These are phyloP conservation scores for Clepsis dumicolana DNA, from an alignment of 2,888 invertebrate genomes.

Conservation along the genomic window DNA sequence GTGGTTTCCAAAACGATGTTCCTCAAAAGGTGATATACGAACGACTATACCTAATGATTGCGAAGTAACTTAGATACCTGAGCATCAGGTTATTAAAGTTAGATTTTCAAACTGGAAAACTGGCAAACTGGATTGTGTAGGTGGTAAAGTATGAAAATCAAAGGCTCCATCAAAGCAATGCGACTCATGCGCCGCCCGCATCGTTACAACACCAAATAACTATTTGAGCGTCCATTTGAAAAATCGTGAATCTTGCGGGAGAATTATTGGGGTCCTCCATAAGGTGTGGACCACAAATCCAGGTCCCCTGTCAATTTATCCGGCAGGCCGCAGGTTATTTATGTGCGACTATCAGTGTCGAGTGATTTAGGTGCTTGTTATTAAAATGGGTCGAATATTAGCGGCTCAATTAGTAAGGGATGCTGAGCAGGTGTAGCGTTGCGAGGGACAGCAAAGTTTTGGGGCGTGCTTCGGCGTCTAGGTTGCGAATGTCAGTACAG, in stretches of 20 bases:
- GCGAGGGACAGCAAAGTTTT: conserved; percentile 15
- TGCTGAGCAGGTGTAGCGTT: conserved; percentile 26
- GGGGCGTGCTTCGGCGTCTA: neutral
- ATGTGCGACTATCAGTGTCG: conserved; percentile 42
- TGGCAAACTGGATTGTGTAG: no score
- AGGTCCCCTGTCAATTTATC: conserved; percentile 44
- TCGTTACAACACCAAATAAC: conserved; percentile 40
- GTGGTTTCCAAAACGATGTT: no score
- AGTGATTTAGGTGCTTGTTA: conserved; percentile 42
- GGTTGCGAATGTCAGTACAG: conserved; percentile 2
- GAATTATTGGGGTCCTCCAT: conserved; percentile 43
- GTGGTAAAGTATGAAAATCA: neutral
- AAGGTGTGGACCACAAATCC: conserved; percentile 44
- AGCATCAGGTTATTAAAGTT: no score
- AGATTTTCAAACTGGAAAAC: no score
- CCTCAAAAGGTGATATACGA: no score
- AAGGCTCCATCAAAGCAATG: neutral
- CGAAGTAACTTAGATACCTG: no score
- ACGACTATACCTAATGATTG: no score
- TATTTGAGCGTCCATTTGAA: conserved; percentile 42
- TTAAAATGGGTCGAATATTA: conserved; percentile 39
- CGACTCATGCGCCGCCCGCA: neutral
- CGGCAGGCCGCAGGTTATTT: conserved; percentile 38
- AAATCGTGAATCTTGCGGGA: conserved; percentile 42
- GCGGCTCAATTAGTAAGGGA: conserved; percentile 37